Evolutionary conservation across 2,888 invertebrate species (phyloP).

Genomic region (Eristalis intricaria): DNA sequence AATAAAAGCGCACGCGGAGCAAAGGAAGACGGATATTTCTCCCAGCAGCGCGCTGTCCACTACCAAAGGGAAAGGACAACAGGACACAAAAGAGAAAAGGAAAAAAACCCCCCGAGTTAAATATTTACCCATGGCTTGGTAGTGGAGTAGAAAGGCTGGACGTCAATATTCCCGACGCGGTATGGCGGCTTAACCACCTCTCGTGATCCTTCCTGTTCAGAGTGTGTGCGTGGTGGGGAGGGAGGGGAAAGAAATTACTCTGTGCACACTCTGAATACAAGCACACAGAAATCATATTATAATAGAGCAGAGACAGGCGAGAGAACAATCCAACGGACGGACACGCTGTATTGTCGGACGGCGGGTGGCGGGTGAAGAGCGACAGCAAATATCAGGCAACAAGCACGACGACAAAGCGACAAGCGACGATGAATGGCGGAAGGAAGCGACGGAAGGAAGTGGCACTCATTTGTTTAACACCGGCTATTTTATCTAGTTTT

Average conservation of each 20-base stretch:
- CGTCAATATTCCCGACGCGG: constrained; percentile 42
- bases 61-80: constrained; percentile 19
- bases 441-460: constrained; percentile 70
- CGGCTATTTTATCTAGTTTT: constrained; percentile 60
- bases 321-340: not conserved
- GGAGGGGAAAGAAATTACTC: constrained; percentile 33
- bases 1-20: constrained; percentile 39
- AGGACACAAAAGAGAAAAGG: constrained; percentile 5
- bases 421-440: constrained; percentile 53
- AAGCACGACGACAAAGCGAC: constrained; percentile 21
- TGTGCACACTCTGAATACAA: constrained; percentile 21
- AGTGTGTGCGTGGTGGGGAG: not conserved
- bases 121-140: constrained; percentile 64
- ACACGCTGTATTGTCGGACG: not conserved
- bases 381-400: constrained; percentile 43
- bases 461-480: constrained; percentile 70
- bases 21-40: constrained; percentile 6
- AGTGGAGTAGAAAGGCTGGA: constrained; percentile 42
- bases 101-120: constrained; percentile 24
- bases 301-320: constrained; percentile 9
- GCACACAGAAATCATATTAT: constrained; percentile 38
- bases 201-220: not conserved
- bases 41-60: constrained; percentile 11
- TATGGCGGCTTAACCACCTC: constrained; percentile 23
- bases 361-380: not conserved